Base-by-base conservation (phyloP, 1,140 invertebrate species). In the Pygmarrhopalites habei region DNA sequence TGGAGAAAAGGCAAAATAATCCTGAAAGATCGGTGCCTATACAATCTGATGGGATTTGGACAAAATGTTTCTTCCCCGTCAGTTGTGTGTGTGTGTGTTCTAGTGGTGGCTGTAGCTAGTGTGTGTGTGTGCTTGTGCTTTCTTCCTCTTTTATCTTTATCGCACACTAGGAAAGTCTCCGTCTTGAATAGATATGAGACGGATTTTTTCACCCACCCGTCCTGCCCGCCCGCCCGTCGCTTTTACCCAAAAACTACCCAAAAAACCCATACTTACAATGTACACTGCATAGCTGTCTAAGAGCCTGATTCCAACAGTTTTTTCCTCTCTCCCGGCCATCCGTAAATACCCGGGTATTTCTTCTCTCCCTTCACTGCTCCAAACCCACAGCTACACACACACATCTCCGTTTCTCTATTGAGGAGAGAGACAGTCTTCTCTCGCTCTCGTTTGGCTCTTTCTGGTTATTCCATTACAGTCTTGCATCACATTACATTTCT, bases 11-110 rank as follows among this genome's bases (percentile, higher is more conserved):
- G 60, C 51, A 56, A 62, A 62, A 62, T 62, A 62, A 62, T 62
- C 60, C 60, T 62, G 52, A 62, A 57, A 39, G 52, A 62, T 62
- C 51, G 39, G 52, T 29, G 52, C 52, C 39, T 60, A 43, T 60
- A 52, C 64, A 66, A 66, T 66, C 64, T 66, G 64, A 66, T 66
- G 64, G 64, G 64, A 66, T 66, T 66, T 66, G 51, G 44, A 35
- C 59, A 66, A 62, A 66, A 62, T 60, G 39, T 58, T 62, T 46
- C 29, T 21, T 57, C 52, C n/a, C n/a, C 19, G 5, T 47, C 44
- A 12, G 23, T 21, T 21, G n/a, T 41, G 39, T 41, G 39, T 41
- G 39, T 41, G 39, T 41, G 39, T 41, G 39, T 41, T 12, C n/a
- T 12, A 12, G 39, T 41, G 39, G 39, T 41, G n/a, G n/a, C 7